These are phyloP conservation scores for Ceyx cyanopectus DNA, from an alignment of 2,113 vertebrate genomes.

Conservation along the genomic window DNA sequence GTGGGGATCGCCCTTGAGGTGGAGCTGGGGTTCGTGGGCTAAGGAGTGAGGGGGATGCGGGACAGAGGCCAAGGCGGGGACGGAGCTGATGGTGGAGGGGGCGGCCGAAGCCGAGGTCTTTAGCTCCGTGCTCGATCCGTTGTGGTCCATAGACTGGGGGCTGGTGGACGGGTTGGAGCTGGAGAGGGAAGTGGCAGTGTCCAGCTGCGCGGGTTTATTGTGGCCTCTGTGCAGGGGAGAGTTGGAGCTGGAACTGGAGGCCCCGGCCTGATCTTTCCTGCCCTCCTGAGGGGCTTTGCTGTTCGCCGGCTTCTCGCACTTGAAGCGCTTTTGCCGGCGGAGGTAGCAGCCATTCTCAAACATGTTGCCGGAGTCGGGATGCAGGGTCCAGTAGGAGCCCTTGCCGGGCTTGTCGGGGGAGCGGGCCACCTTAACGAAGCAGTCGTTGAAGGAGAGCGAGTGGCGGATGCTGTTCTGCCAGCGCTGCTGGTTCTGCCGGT, in stretches of 20 bases:
- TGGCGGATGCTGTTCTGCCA: constrained; percentile 99
- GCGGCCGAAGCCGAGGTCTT: constrained; percentile 83
- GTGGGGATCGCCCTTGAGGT: constrained; percentile 95
- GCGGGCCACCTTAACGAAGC: constrained; percentile 96
- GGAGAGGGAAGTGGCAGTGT: constrained; percentile 77
- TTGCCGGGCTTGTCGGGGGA: constrained; percentile 98
- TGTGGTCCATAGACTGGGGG: constrained; percentile 84
- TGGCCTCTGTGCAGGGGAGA: constrained; percentile 82
- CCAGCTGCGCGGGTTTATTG: constrained; percentile 81
- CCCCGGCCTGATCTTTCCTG: constrained; percentile 73
- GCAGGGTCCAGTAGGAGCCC: constrained; percentile 97
- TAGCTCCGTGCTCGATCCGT: constrained; percentile 81
- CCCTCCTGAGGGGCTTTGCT: constrained; percentile 78
- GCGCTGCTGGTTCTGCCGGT: constrained; percentile 97
- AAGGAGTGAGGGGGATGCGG: constrained; percentile 84
- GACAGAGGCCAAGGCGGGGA: constrained; percentile 83
- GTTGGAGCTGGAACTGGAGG: constrained; percentile 71
- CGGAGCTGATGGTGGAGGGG: constrained; percentile 78
- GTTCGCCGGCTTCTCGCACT: constrained; percentile 88
- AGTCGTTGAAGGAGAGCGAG: constrained; percentile 98
- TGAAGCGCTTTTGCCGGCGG: constrained; percentile 97
- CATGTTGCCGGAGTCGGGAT: constrained; percentile 98
- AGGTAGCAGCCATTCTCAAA: constrained; percentile 98
- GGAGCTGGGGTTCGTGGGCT: constrained; percentile 91
- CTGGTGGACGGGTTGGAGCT: constrained; percentile 78